phyloP scores from a whole-genome alignment of 2,888 invertebrate genomes.

The Himalopsyche japonica region DNA sequence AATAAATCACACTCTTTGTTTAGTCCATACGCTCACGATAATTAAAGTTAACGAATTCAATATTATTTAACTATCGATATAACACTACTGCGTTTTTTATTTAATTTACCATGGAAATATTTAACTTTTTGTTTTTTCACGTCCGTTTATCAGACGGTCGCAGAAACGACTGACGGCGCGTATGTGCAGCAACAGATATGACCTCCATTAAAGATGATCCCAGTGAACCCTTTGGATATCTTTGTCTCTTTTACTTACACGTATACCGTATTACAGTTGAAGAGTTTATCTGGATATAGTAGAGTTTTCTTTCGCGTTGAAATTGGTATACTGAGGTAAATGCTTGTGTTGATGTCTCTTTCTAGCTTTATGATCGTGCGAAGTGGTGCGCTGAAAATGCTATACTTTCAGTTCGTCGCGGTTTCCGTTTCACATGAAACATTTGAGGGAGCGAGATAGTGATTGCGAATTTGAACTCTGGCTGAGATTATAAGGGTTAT shows the following conservation, averaged over 20 bases:
- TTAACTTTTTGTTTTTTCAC: not conserved
- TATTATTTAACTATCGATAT: not conserved
- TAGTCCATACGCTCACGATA: not conserved
- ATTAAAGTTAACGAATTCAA: not conserved
- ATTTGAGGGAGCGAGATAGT: not conserved
- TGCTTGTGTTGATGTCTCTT: conserved; percentile 1
- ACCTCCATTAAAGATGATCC: conserved; percentile 11
- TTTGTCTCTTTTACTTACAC: conserved; percentile 8
- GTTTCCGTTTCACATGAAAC: not conserved
- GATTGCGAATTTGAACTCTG: not conserved
- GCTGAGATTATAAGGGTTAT: conserved; percentile 13
- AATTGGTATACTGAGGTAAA: conserved; percentile 11
- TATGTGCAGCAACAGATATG: conserved; percentile 39
- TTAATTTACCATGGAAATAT: not conserved
- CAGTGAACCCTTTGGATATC: not conserved
- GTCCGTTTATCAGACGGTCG: conserved; percentile 19
- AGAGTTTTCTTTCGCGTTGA: not conserved
- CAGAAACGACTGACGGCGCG: conserved; percentile 31
- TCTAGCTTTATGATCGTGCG: conserved; percentile 1
- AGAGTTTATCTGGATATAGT: not conserved
- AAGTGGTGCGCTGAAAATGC: conserved; percentile 16
- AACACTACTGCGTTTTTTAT: not conserved
- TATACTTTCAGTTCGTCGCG: conserved; percentile 6
- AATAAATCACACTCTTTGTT: not conserved
- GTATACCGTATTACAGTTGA: not conserved